Conservation (phyloP, 1,140 invertebrate genomes). For the Anoplolepis gracilipes region DNA sequence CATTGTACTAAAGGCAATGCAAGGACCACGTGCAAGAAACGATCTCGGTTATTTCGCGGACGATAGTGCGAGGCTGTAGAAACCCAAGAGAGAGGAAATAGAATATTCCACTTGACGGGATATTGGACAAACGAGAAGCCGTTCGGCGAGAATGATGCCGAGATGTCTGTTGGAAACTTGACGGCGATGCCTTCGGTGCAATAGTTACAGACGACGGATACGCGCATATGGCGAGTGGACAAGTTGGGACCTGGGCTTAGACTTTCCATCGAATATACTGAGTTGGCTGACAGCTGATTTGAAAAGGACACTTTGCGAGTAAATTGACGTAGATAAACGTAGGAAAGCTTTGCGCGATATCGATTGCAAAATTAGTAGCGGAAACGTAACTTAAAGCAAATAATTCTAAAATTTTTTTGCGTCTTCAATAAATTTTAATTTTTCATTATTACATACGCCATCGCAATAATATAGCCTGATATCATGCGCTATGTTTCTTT, state of each 20-base stretch:
- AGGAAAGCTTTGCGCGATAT: neutral
- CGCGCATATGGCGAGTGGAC: constrained; percentile 38
- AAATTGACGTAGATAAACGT: neutral
- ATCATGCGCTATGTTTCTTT: neutral
- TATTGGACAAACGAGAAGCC: constrained; percentile 35
- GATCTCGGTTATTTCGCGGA: constrained; percentile 22
- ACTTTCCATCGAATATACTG: constrained; percentile 22
- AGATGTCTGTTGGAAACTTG: constrained; percentile 39
- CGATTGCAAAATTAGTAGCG: neutral
- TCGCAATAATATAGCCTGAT: too few species aligned
- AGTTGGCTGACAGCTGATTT: constrained; percentile 34
- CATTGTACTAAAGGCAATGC: constrained; percentile 12
- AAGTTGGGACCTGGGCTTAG: constrained; percentile 39
- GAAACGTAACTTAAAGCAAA: neutral
- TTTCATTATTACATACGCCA: neutral
- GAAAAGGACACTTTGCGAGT: constrained; percentile 46
- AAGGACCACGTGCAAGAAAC: constrained; percentile 32
- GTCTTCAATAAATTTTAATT: neutral
- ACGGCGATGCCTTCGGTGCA: constrained; percentile 6
- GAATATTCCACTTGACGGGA: constrained; percentile 42
- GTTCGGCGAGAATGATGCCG: constrained; percentile 5
- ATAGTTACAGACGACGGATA: constrained; percentile 25
- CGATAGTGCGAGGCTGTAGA: neutral
- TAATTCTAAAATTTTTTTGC: neutral
- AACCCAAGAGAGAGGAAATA: neutral